phyloP scores from a whole-genome alignment of 2,113 vertebrate genomes.

The Burhinus bistriatus region DNA sequence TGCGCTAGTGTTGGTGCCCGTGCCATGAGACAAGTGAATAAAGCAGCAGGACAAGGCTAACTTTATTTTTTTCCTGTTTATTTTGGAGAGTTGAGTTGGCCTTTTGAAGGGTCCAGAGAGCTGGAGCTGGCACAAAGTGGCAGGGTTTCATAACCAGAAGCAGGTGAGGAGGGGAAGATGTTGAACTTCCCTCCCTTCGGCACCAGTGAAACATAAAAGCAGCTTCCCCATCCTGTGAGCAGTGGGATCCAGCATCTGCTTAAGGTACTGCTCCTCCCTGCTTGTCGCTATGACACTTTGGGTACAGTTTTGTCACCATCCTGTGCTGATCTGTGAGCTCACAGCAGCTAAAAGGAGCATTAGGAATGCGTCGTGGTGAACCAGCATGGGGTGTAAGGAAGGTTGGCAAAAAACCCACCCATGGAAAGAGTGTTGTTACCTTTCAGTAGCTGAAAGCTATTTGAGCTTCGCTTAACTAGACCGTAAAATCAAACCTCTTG shows the following conservation, averaged over 20 bases:
- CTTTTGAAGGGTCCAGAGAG: background rate
- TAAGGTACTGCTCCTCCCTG: background rate
- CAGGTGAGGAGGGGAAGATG: background rate
- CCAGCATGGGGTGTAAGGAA: background rate
- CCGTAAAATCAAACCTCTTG: background rate
- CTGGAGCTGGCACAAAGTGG: background rate
- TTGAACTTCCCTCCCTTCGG: too few species aligned
- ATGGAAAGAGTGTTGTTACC: background rate
- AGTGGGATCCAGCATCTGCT: background rate
- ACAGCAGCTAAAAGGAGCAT: background rate
- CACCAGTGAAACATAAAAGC: background rate
- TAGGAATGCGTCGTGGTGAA: background rate
- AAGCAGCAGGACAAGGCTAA: background rate
- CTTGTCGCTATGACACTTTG: background rate
- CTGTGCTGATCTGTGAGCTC: background rate
- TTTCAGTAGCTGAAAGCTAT: background rate
- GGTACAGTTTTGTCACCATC: background rate
- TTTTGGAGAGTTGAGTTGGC: background rate
- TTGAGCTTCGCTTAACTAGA: background rate
- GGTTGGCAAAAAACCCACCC: background rate
- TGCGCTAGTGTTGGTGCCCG: fast-evolving
- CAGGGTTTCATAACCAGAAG: background rate
- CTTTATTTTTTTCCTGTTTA: background rate
- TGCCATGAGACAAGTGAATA: background rate
- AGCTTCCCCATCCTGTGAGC: background rate